These are phyloP conservation scores for Peromyscus leucopus DNA, from an alignment of 2,113 vertebrate species.

Conservation along the genomic window DNA sequence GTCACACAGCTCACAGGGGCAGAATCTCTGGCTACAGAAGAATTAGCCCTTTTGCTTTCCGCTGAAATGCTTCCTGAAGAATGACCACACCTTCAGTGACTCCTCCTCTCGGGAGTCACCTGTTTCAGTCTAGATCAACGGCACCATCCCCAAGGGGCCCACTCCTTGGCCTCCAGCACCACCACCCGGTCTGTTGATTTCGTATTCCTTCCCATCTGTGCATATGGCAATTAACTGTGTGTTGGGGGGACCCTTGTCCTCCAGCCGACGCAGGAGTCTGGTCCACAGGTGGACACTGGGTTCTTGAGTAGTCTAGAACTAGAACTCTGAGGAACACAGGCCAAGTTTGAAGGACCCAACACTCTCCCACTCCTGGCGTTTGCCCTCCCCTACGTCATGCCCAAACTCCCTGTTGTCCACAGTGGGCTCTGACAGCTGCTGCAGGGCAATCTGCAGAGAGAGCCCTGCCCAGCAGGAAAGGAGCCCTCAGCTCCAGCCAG, in stretches of 20 bases:
- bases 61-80: slow-evolving; percentile 11
- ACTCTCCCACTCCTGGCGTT: neutral
- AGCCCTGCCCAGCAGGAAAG: slow-evolving; percentile 48
- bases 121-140: neutral
- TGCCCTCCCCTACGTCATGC: neutral
- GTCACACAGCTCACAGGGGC: neutral
- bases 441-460: neutral
- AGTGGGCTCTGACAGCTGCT: slow-evolving; percentile 17
- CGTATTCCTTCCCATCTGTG: neutral
- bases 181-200: neutral
- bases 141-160: neutral
- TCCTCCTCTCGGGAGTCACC: too few relatives aligned
- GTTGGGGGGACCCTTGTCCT: neutral
- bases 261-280: neutral
- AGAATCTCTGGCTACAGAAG: neutral
- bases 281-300: neutral
- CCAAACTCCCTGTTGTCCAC: neutral
- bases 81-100: neutral
- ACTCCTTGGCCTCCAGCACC: neutral
- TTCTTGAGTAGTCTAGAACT: neutral
- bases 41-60: neutral
- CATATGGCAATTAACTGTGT: neutral
- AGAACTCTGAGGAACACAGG: neutral
- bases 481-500: slow-evolving; percentile 56
- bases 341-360: neutral